Conservation (phyloP, 2,113 vertebrate species). For the Hoplias malabaricus region DNA sequence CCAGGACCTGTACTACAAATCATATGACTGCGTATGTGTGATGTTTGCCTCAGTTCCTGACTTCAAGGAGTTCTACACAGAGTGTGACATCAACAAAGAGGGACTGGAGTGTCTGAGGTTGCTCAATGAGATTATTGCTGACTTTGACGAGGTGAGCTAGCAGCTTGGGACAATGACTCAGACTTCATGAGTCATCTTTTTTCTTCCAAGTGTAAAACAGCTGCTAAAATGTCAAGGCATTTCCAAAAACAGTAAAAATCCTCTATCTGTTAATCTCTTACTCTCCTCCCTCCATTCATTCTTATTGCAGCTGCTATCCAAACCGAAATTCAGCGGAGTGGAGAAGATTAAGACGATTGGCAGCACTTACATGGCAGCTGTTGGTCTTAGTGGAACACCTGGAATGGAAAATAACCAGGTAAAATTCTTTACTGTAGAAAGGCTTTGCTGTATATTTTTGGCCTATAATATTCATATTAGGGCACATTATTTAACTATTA, state of each 20-base stretch:
- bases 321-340: conserved; percentile 98
- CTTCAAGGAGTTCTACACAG: conserved; percentile 98
- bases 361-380: conserved; percentile 98
- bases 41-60: conserved; percentile 98
- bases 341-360: conserved; percentile 99
- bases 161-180: not conserved
- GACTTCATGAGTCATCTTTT: not conserved
- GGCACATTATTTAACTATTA: not conserved
- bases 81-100: conserved; percentile 98
- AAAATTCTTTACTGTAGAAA: not conserved
- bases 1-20: conserved; percentile 97
- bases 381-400: conserved; percentile 85
- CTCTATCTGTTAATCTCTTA: not conserved
- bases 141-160: conserved; percentile 91
- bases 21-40: conserved; percentile 96
- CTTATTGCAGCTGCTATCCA: conserved; percentile 85
- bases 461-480: not conserved
- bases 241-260: no score
- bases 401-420: conserved; percentile 93
- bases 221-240: not conserved
- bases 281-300: not conserved
- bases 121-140: conserved; percentile 95
- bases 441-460: not conserved
- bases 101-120: conserved; percentile 96
- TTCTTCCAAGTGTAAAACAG: not conserved